A percentile compares a stretch with the other conserved stretches of the same genome.
Evolutionary conservation across 2,113 vertebrate species (phyloP).

Genomic region (Solea senegalensis): DNA sequence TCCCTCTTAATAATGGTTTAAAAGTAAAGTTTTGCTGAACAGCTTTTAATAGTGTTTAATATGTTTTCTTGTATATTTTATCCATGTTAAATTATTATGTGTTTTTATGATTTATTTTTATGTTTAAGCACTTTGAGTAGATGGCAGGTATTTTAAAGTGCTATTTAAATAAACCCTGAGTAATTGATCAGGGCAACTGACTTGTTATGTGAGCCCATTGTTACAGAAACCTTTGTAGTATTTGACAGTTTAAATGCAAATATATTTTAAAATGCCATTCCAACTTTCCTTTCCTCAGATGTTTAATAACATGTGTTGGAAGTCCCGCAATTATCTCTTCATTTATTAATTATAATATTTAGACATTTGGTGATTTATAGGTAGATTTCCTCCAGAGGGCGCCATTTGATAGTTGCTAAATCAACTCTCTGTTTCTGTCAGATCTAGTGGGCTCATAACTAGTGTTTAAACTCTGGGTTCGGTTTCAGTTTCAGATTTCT

Average conservation of each 20-base stretch:
- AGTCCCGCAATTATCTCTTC: not conserved
- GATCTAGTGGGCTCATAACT: not conserved
- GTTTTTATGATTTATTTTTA: too few relatives aligned
- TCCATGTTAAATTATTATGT: too few relatives aligned
- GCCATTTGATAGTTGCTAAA: not conserved
- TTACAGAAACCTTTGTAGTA: not conserved
- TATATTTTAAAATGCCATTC: not conserved
- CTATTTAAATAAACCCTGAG: too few relatives aligned
- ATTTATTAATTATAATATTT: not conserved
- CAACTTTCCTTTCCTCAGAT: not conserved
- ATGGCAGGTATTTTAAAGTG: too few relatives aligned
- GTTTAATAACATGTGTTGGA: not conserved
- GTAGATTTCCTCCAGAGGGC: constrained; percentile 33
- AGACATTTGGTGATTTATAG: not conserved
- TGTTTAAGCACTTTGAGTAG: too few relatives aligned
- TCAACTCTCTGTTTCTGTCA: constrained; percentile 3
- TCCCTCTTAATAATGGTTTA: too few relatives aligned
- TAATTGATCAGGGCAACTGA: not conserved
- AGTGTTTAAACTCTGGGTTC: constrained; percentile 22
- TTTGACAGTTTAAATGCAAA: not conserved
- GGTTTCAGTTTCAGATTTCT: constrained; percentile 50
- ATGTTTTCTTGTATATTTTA: too few relatives aligned
- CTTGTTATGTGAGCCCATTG: not conserved
- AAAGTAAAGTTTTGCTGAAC: too few relatives aligned
- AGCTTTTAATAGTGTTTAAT: too few relatives aligned